Percentiles rank a stretch among this genome's conserved stretches.
phyloP scores from a whole-genome alignment of 2,113 vertebrate species.

The Pleuronectes platessa region DNA sequence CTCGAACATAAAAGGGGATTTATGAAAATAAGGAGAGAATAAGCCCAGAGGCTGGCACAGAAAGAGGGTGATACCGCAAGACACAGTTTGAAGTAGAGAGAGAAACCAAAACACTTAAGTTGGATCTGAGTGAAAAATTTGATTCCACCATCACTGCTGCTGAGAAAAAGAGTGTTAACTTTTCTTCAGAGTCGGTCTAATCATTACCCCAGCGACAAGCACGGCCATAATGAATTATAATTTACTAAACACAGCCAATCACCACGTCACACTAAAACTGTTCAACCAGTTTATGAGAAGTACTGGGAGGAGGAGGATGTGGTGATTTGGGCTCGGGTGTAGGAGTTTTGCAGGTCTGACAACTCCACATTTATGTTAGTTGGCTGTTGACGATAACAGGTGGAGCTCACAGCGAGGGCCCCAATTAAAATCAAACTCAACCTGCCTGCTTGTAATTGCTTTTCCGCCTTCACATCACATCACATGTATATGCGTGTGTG shows the following conservation, averaged over 20 bases:
- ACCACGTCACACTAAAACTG: slow-evolving; percentile 39
- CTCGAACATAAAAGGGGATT: background rate
- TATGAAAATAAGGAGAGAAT: slow-evolving; percentile 1
- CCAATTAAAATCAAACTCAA: slow-evolving; percentile 78
- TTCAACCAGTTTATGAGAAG: slow-evolving; percentile 60
- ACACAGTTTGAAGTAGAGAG: background rate
- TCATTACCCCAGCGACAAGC: slow-evolving; percentile 18
- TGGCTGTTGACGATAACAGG: slow-evolving; percentile 72
- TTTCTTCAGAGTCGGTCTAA: slow-evolving; percentile 2
- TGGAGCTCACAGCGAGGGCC: slow-evolving; percentile 69
- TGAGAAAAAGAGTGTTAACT: slow-evolving; percentile 5
- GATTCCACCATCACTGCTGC: slow-evolving; percentile 4
- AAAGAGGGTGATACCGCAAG: background rate
- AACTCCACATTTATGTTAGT: slow-evolving; percentile 57
- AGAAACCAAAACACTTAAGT: slow-evolving; percentile 10
- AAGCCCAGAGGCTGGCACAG: slow-evolving; percentile 5
- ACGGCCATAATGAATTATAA: slow-evolving; percentile 20
- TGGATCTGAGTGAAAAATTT: slow-evolving; percentile 18
- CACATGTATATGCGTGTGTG: slow-evolving; percentile 11
- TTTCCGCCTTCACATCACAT: slow-evolving; percentile 45
- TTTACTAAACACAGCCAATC: slow-evolving; percentile 50
- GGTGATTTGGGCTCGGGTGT: slow-evolving; percentile 44
- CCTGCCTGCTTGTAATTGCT: slow-evolving; percentile 72
- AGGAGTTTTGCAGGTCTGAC: slow-evolving; percentile 49
- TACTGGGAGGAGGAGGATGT: slow-evolving; percentile 33